Evolutionary conservation across 2,888 invertebrate species (phyloP).

Genomic region (Mactromeris polynyma): DNA sequence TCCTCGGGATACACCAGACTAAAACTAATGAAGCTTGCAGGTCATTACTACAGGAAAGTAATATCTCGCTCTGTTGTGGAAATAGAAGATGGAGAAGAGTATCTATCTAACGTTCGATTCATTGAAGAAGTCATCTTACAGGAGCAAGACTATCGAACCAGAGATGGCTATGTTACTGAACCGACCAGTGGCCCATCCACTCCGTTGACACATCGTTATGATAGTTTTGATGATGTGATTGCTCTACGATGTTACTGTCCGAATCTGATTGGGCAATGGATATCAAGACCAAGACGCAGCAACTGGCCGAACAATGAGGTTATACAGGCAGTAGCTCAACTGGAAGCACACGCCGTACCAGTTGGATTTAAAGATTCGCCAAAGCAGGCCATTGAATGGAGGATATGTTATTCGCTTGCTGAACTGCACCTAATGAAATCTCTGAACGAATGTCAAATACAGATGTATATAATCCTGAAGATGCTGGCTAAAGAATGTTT

Average conservation of each 20-base stretch:
- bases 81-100: background rate
- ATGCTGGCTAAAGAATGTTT: background rate
- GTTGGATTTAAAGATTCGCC: constrained; percentile 27
- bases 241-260: constrained; percentile 23
- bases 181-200: constrained; percentile 15
- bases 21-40: background rate
- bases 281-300: background rate
- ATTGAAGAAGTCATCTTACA: background rate
- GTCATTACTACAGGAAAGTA: background rate
- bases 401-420: constrained; percentile 37
- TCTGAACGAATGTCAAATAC: constrained; percentile 32
- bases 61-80: background rate
- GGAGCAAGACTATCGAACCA: background rate
- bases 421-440: constrained; percentile 28
- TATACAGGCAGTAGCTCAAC: background rate
- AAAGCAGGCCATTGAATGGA: constrained; percentile 28
- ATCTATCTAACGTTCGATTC: constrained; percentile 19
- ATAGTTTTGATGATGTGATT: constrained; percentile 1
- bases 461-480: constrained; percentile 28
- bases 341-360: constrained; percentile 21
- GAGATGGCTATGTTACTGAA: background rate
- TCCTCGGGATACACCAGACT: constrained; percentile 18
- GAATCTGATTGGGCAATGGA: background rate
- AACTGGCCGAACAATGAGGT: constrained; percentile 5
- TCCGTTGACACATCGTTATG: background rate